Conservation (phyloP, 2,797 vertebrate genomes). For the Fundulus diaphanus region DNA sequence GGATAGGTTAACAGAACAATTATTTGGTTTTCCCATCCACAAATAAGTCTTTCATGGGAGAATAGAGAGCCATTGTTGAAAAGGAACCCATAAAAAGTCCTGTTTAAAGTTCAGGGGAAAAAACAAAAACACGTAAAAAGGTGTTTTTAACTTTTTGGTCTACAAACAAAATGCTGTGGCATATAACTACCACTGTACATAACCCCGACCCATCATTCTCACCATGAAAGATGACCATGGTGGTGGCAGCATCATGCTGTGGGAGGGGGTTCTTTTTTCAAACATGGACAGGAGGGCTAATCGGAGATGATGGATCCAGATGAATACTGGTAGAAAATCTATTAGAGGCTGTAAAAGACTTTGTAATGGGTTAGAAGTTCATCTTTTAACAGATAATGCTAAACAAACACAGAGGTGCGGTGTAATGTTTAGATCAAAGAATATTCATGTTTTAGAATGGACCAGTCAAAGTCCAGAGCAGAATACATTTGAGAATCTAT, state of each 20-base stretch:
- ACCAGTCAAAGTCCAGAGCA: not conserved
- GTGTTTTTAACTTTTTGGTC: not conserved
- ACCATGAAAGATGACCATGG: not conserved
- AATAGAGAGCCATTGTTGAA: too few species aligned
- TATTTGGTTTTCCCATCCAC: too few species aligned
- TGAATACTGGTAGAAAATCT: too few species aligned
- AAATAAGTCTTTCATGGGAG: too few species aligned
- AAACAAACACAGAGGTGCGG: not conserved
- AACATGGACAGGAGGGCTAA: too few species aligned
- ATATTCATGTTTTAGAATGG: not conserved
- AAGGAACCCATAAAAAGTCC: too few species aligned
- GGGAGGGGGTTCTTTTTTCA: not conserved
- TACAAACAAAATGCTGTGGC: not conserved
- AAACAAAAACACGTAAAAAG: not conserved
- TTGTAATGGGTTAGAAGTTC: too few species aligned
- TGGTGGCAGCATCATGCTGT: not conserved
- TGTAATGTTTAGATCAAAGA: not conserved
- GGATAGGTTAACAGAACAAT: too few species aligned
- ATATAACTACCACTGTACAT: not conserved
- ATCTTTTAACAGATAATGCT: too few species aligned
- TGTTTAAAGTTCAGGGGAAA: not conserved
- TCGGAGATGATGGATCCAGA: too few species aligned
- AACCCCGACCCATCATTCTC: not conserved
- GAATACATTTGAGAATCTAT: not conserved
- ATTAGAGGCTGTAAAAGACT: too few species aligned